phyloP scores from a whole-genome alignment of 1,140 invertebrate species.

The Aphelenchoides avenae region DNA sequence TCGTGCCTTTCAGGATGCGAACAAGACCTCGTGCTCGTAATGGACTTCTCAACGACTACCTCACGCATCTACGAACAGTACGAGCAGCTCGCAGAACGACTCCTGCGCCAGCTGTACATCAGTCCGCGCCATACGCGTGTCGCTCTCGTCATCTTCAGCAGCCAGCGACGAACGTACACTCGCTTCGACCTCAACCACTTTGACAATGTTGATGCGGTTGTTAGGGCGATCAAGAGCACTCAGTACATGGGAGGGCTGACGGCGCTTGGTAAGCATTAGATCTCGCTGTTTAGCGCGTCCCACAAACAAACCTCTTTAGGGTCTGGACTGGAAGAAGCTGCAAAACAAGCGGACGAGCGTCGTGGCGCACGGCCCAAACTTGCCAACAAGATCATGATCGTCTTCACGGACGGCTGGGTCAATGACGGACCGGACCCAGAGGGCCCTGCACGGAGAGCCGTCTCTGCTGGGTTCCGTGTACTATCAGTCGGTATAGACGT shows the following conservation, averaged over 20 bases:
- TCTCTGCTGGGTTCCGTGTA: slow-evolving; percentile 37
- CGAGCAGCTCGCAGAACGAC: slow-evolving; percentile 34
- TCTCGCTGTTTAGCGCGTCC: too few species aligned
- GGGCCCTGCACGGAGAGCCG: slow-evolving; percentile 21
- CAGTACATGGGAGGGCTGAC: slow-evolving; percentile 54
- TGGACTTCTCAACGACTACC: slow-evolving; percentile 57
- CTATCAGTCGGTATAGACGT: slow-evolving; percentile 44
- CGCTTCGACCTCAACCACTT: slow-evolving; percentile 51
- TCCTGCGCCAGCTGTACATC: slow-evolving; percentile 49
- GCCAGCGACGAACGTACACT: slow-evolving; percentile 39
- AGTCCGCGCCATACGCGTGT: slow-evolving; percentile 55
- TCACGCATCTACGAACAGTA: slow-evolving; percentile 49
- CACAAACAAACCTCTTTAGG: slow-evolving; percentile 34
- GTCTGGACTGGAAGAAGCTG: slow-evolving; percentile 46
- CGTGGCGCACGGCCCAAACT: slow-evolving; percentile 49
- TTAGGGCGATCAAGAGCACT: slow-evolving; percentile 40
- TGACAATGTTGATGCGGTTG: slow-evolving; percentile 45
- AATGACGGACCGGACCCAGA: slow-evolving; percentile 48
- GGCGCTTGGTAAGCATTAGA: slow-evolving; percentile 40
- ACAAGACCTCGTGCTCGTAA: slow-evolving; percentile 53
- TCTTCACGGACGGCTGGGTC: slow-evolving; percentile 53
- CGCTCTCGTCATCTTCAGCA: slow-evolving; percentile 50
- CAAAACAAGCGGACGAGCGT: slow-evolving; percentile 33
- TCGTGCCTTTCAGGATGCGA: too few species aligned
- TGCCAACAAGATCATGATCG: slow-evolving; percentile 51